phyloP scores from a whole-genome alignment of 2,113 vertebrate genomes.

The Notothenia coriiceps region DNA sequence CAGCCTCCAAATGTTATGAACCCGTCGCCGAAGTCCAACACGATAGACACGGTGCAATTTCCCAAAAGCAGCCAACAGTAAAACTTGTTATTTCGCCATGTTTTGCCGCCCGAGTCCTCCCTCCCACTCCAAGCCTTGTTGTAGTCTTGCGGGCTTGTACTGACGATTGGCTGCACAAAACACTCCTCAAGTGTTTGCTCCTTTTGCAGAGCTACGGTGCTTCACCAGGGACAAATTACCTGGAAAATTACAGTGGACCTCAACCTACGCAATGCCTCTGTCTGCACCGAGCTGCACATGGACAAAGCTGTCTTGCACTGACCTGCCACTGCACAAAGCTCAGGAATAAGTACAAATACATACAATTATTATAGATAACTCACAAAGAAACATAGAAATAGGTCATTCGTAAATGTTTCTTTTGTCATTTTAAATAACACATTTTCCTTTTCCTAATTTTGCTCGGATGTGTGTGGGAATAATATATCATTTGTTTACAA shows the following conservation, averaged over 20 bases:
- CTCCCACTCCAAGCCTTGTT: constrained; percentile 60
- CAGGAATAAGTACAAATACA: background rate
- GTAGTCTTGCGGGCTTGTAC: constrained; percentile 56
- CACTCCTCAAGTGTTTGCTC: constrained; percentile 73
- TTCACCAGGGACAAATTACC: constrained; percentile 80
- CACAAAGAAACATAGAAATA: background rate
- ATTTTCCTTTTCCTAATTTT: no score
- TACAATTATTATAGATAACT: background rate
- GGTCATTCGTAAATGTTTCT: background rate
- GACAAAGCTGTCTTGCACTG: constrained; percentile 11
- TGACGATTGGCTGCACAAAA: constrained; percentile 65
- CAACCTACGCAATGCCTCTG: constrained; percentile 23
- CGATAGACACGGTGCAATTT: constrained; percentile 26
- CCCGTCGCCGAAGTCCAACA: constrained; percentile 28
- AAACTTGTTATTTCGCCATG: constrained; percentile 81
- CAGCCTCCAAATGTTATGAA: constrained; percentile 24
- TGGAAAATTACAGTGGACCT: constrained; percentile 12
- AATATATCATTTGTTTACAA: no score
- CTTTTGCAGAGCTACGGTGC: constrained; percentile 64
- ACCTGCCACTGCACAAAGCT: background rate
- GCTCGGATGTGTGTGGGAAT: no score
- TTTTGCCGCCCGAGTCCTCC: constrained; percentile 74
- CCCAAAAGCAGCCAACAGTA: constrained; percentile 31
- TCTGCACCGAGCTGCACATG: background rate
- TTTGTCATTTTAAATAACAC: background rate